These are phyloP conservation scores for Ptilorrhoa leucosticta DNA, from an alignment of 2,113 vertebrate genomes.

Conservation along the genomic window DNA sequence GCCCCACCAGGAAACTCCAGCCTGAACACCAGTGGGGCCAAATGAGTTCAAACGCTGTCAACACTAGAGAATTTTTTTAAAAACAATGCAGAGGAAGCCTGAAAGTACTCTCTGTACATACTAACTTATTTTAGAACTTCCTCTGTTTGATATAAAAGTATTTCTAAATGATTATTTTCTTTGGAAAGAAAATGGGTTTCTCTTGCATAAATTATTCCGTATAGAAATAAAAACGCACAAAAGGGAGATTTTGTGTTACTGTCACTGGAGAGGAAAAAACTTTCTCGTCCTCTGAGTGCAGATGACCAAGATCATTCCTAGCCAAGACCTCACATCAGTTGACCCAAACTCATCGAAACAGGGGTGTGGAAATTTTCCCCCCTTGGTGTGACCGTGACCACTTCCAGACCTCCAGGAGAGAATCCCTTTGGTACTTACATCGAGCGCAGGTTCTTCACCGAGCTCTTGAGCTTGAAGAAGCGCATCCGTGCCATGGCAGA, in stretches of 20 bases:
- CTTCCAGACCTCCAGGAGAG: not conserved
- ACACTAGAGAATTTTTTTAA: not conserved
- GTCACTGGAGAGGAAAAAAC: not conserved
- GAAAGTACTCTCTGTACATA: not conserved
- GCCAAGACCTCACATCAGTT: not conserved
- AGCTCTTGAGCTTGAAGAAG: slow-evolving; percentile 81
- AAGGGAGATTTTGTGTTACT: not conserved
- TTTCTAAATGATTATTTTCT: not conserved
- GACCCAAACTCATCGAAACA: not conserved
- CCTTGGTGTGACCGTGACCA: accelerated
- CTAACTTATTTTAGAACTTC: not conserved
- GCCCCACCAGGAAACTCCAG: not conserved
- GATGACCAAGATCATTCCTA: not conserved
- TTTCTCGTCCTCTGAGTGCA: not conserved
- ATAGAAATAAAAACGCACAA: not conserved
- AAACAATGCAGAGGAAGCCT: not conserved
- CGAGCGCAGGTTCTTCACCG: slow-evolving; percentile 67
- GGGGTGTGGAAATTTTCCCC: not conserved
- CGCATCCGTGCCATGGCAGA: slow-evolving; percentile 78
- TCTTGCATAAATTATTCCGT: not conserved
- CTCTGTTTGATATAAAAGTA: not conserved
- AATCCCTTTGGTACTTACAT: slow-evolving; percentile 47
- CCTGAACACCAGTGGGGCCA: not conserved
- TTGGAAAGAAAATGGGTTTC: not conserved
- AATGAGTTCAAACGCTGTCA: not conserved